Base-by-base conservation (phyloP, 2,888 invertebrate species). In the Lepidocyrtinus sp. region DNA sequence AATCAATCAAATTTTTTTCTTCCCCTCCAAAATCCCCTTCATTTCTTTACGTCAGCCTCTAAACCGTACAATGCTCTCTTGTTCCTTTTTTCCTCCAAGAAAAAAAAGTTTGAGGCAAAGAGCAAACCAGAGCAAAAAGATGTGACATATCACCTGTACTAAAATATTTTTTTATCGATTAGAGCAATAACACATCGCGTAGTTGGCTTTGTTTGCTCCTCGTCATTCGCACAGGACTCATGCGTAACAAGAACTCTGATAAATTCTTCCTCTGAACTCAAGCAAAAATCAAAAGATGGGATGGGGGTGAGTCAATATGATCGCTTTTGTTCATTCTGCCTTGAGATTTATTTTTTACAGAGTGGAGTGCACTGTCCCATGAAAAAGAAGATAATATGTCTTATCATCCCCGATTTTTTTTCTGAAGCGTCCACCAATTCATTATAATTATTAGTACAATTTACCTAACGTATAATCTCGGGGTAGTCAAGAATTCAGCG, bases 331-430 rank as follows among this genome's bases (percentile, higher is more conserved):
- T n/a, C n/a, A n/a, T n/a, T n/a, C n/a, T n/a, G n/a, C n/a, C n/a
- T n/a, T n/a, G n/a, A n/a, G n/a, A n/a, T n/a, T n/a, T n/a, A n/a
- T n/a, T n/a, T n/a, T n/a, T n/a, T n/a, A n/a, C n/a, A n/a, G n/a
- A n/a, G 12, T 36, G 12, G 36, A 50, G 78, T 63, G 73, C 78
- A 73, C 12, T 78, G 78, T 78, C 73, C 78, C 78, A 78, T 68
- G 78, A 78, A 78, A 36, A 70, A 45, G 55, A 25, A 25, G 19
- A 72, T 71, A 22, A 62, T 65, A 67, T 59, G 63, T 75, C 68
- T 63, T 75, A 27, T 77, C 50, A 77, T 77, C 64, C 36, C 12
- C 36, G 63, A 36, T 71, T 77, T 77, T 72, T 62, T 36, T 61
- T 36, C 12, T 12, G 5, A 36, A 36, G 36, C 36, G 5, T 36